Percentiles rank a stretch among this genome's conserved stretches.
These are phyloP conservation scores for Brenthis ino DNA, from an alignment of 2,888 invertebrate genomes.

Conservation along the genomic window DNA sequence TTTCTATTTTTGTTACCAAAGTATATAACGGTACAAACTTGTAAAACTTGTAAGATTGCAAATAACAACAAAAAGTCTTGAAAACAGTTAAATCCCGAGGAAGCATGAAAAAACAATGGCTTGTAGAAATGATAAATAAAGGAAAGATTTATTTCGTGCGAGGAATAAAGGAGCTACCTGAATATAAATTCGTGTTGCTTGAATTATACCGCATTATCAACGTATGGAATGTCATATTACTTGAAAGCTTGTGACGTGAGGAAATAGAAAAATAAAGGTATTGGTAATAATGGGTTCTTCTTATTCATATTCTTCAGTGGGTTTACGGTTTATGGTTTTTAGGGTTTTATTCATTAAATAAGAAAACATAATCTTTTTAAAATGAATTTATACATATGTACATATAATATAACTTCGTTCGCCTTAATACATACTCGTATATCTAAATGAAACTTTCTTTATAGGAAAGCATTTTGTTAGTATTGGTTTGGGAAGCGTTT, in stretches of 20 bases:
- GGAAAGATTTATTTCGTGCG: conserved; percentile 42
- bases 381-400: too few relatives aligned
- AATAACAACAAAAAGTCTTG: conserved; percentile 5
- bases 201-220: conserved; percentile 20
- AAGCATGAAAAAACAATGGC: conserved; percentile 36
- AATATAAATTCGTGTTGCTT: conserved; percentile 30
- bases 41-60: conserved; percentile 14
- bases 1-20: neutral
- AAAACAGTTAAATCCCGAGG: conserved; percentile 19
- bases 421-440: too few relatives aligned
- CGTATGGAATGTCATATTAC: conserved; percentile 5
- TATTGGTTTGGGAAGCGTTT: too few relatives aligned
- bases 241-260: neutral
- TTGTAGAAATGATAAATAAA: conserved; percentile 40
- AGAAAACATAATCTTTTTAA: too few relatives aligned
- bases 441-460: too few relatives aligned
- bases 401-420: too few relatives aligned
- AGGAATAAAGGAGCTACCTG: conserved; percentile 40
- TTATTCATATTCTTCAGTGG: neutral
- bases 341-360: neutral
- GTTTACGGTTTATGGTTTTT: too few relatives aligned
- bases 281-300: neutral
- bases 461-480: too few relatives aligned
- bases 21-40: neutral
- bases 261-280: neutral